Evolutionary conservation across 2,888 invertebrate species (phyloP).

Genomic region (Poecilus cupreus): DNA sequence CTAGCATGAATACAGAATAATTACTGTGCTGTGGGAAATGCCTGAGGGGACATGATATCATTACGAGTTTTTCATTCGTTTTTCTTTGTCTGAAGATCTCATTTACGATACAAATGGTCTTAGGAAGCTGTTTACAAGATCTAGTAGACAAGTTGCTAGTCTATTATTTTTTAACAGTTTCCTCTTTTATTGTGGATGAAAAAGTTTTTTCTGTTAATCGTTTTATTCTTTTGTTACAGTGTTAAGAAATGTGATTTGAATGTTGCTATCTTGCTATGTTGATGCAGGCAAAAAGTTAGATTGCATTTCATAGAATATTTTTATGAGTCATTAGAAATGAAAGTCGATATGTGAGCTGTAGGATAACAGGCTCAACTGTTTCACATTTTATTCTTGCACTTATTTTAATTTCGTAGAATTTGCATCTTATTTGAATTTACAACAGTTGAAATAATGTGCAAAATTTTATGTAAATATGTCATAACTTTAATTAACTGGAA

Average conservation of each 20-base stretch:
- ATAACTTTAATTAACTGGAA: slow-evolving; percentile 44
- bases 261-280: background rate
- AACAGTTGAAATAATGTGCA: background rate
- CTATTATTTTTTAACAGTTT: background rate
- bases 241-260: background rate
- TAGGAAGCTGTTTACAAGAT: slow-evolving; percentile 13
- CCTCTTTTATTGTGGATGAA: background rate
- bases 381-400: background rate
- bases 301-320: slow-evolving; percentile 17
- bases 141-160: background rate
- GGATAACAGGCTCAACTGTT: slow-evolving; percentile 19
- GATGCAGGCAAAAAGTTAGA: background rate
- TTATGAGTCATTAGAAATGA: slow-evolving; percentile 48
- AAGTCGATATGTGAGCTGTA: slow-evolving; percentile 24
- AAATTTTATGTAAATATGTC: slow-evolving; percentile 53
- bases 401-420: background rate
- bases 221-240: slow-evolving; percentile 2
- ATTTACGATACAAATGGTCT: slow-evolving; percentile 44
- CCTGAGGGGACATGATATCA: slow-evolving; percentile 54
- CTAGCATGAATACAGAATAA: slow-evolving; percentile 56
- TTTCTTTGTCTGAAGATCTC: slow-evolving; percentile 48
- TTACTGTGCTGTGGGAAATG: slow-evolving; percentile 57
- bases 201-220: background rate
- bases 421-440: background rate
- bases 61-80: slow-evolving; percentile 51